Base-by-base conservation (phyloP, 2,113 vertebrate species). In the Gambusia holbrooki region DNA sequence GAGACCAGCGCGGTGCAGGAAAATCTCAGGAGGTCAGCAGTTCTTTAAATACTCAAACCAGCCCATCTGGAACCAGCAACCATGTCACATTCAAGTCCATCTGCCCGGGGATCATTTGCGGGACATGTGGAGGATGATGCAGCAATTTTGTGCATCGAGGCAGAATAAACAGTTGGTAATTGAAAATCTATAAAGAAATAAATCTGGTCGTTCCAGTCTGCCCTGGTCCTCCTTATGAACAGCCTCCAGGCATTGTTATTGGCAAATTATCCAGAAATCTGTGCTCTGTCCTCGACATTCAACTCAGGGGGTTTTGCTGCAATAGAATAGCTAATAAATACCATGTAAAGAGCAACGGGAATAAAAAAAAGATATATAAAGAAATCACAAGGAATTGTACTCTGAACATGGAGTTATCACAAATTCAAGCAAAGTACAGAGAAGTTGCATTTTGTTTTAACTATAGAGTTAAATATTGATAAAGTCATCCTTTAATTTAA, bases 71-170 rank as follows among this genome's bases (percentile, higher is more conserved):
- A 9, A n/a, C 51, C 51, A n/a, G 25, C 51, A 58, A 58, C 25
- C 51, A 58, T 58, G 51, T 58, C 51, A 58, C 51, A 58, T 58
- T n/a, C 51, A 58, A 58, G 51, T 58, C 51, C 51, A 58, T 58
- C 51, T 58, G 51, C 25, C 8, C 22, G 25, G 25, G 22, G 5
- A 58, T 58, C 25, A 58, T 58, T n/a, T n/a, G 25, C 10, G 25
- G 51, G 51, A 58, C 9, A 58, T n/a, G 25, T n/a, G 25, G 51
- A n/a, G 22, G 25, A 58, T 58, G 51, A 58, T 58, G 51, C 22
- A 58, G 51, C 51, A 58, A 58, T n/a, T 58, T 58, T 58, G 51
- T 10, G 10, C 22, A 17, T 58, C 51, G 25, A 58, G 51, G 7
- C 51, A 58, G 51, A 58, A 58, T 58, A n/a, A 58, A 58, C 8